phyloP scores from a whole-genome alignment of 2,797 vertebrate genomes.

The Cynopterus sphinx region DNA sequence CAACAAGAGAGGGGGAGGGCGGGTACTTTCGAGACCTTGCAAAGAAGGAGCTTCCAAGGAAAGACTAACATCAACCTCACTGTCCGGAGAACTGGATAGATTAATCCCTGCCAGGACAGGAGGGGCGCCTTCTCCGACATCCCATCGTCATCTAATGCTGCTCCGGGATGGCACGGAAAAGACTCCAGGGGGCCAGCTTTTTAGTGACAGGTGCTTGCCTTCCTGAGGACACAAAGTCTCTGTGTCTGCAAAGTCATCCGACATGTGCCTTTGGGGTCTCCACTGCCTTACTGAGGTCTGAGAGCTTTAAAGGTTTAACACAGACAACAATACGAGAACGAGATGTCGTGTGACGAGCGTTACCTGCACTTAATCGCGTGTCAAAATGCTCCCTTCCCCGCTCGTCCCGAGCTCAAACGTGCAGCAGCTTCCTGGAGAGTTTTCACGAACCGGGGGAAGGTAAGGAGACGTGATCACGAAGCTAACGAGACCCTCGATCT shows the following conservation, averaged over 20 bases:
- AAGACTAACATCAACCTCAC: not conserved
- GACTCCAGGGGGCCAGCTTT: not conserved
- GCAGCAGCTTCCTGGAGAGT: not conserved
- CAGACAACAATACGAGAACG: not conserved
- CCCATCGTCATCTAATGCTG: not conserved
- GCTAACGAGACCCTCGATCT: not conserved
- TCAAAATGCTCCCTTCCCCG: slow-evolving; percentile 1
- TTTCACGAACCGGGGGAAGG: not conserved
- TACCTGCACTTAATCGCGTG: not conserved
- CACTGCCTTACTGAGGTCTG: not conserved
- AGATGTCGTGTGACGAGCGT: not conserved
- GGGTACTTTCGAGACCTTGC: not conserved
- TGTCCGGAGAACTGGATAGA: not conserved
- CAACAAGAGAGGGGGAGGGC: not conserved
- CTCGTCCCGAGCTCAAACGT: not conserved
- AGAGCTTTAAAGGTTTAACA: not conserved
- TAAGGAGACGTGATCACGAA: not conserved
- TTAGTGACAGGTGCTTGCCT: not conserved
- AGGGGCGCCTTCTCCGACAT: not conserved
- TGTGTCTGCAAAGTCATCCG: not conserved
- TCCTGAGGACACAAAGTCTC: not conserved
- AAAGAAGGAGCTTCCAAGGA: not conserved
- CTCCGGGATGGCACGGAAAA: not conserved
- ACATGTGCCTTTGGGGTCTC: not conserved
- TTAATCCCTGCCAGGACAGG: not conserved